Evolutionary conservation across 2,113 vertebrate genomes (phyloP), one percentile per base, ranked within the genome.

Genomic region (Perognathus longimembris): DNA sequence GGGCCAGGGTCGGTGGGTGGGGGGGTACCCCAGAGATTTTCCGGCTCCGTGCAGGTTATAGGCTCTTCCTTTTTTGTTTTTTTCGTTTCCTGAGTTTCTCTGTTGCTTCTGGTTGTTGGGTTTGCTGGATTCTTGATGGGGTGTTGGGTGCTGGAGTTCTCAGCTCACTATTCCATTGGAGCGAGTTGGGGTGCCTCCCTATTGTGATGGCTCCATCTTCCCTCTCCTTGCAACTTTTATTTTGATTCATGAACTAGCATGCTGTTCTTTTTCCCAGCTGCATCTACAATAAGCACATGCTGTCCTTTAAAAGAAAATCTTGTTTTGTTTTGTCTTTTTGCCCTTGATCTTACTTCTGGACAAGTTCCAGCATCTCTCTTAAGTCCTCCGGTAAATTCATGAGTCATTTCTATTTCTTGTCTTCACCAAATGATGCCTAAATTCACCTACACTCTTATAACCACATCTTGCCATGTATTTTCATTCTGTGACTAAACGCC

Each of bases 291-390:
- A 84, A 81, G 42, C n/a, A 34, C 30, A n/a, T 61, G 38, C 28
- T 93, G 28, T 34, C 40, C 22, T 83, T 54, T 81, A 88, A 28
- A 30, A 30, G 8, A 30, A 54, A 54, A 4, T 36, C 84, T 32
- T 34, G 32, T 26, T n/a, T 17, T 77, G 76, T 40, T 88, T 69
- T 89, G 74, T 66, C 70, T 4, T 64, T 90, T 92, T 87, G 61
- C n/a, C 92, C 77, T 95, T 96, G 42, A 70, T 91, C 50, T 95
- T 95, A 64, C 45, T 85, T n/a, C 63, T 77, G 24, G 22, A 90
- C 30, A 86, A 87, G 81, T 28, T 64, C 59, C 61, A 42, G 4
- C 2, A 32, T 59, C 7, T 86, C 93, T 90, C 20, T 85, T 50
- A 94, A 40, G 5, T 42, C 59, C 90, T 77, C 83, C 73, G 28